phyloP scores from a whole-genome alignment of 1,140 invertebrate species.

The Physella acuta region DNA sequence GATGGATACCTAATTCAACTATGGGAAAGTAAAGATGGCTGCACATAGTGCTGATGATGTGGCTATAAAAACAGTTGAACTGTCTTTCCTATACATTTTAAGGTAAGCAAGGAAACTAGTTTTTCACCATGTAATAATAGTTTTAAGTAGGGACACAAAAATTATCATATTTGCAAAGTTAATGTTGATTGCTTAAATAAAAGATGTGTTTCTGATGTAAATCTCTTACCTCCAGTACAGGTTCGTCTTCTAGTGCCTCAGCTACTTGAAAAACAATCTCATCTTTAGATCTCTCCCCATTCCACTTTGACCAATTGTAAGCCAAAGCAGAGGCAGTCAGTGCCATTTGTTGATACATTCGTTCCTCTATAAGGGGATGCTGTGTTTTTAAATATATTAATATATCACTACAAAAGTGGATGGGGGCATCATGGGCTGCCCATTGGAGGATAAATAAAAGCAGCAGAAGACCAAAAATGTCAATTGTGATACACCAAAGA shows the following conservation, averaged over 20 bases:
- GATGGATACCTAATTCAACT: too few relatives aligned
- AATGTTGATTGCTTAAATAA: neutral
- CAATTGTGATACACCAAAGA: too few relatives aligned
- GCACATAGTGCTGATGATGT: too few relatives aligned
- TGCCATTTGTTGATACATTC: constrained; percentile 81
- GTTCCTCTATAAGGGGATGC: constrained; percentile 71
- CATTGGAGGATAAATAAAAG: too few relatives aligned
- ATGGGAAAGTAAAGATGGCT: too few relatives aligned
- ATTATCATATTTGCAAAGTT: neutral
- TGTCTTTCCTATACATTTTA: neutral
- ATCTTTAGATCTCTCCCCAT: constrained; percentile 60
- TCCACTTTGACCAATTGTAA: constrained; percentile 89
- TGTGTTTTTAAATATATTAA: too few relatives aligned
- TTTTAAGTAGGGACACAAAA: neutral
- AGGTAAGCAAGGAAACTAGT: neutral
- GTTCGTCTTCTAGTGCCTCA: constrained; percentile 50
- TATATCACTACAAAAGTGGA: too few relatives aligned
- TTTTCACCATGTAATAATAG: neutral
- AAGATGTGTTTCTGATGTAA: too few relatives aligned
- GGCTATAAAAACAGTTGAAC: too few relatives aligned
- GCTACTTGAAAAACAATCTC: constrained; percentile 51
- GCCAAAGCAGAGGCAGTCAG: constrained; percentile 74
- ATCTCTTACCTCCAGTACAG: constrained; percentile 51
- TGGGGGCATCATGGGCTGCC: too few relatives aligned
- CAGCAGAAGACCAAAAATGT: too few relatives aligned